Evolutionary conservation across 2,888 invertebrate species (phyloP).

Genomic region (Gortyna flavago): DNA sequence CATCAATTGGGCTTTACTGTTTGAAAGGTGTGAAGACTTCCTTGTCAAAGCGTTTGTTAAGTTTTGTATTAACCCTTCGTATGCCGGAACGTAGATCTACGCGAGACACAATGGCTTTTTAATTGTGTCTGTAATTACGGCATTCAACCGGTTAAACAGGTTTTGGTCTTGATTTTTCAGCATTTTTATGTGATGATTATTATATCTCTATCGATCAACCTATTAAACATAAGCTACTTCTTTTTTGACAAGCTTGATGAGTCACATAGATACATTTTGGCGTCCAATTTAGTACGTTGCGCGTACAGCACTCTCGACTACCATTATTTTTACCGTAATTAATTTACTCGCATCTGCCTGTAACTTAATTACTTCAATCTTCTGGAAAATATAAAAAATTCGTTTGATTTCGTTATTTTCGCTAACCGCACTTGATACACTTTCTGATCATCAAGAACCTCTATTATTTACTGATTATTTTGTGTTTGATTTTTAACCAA

Average conservation of each 20-base stretch:
- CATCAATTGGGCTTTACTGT: neutral
- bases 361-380: neutral
- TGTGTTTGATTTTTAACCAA: neutral
- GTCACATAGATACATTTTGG: neutral
- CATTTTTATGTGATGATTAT: neutral
- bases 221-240: neutral
- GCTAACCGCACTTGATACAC: neutral
- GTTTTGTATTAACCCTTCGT: too few species aligned
- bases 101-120: too few species aligned
- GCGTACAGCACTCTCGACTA: too few species aligned
- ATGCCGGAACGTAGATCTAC: too few species aligned
- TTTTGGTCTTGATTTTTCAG: neutral
- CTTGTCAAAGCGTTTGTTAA: neutral
- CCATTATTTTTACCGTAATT: too few species aligned
- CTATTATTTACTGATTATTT: too few species aligned
- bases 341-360: neutral
- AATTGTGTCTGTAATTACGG: too few species aligned
- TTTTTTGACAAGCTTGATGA: neutral
- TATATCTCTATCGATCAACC: neutral
- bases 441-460: neutral
- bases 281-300: neutral
- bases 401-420: neutral
- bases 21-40: neutral
- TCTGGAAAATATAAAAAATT: neutral
- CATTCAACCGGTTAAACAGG: too few species aligned